These are phyloP conservation scores for Falco naumanni DNA, from an alignment of 2,797 vertebrate species.

Conservation along the genomic window DNA sequence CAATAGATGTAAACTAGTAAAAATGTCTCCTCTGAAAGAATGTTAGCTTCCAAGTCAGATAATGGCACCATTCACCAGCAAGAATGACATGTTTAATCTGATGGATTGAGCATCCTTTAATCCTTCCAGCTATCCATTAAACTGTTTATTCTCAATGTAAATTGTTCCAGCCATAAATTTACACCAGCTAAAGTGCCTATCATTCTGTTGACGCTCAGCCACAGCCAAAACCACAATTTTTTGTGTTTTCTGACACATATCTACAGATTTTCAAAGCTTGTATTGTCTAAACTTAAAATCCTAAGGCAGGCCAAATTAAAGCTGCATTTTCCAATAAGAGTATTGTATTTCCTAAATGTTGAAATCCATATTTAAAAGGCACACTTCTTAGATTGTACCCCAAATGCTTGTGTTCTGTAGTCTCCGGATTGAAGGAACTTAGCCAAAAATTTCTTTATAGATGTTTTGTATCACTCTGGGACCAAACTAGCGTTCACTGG, in stretches of 20 bases:
- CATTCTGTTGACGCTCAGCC: neutral
- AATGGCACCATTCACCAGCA: conserved; percentile 40
- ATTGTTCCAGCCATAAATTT: conserved; percentile 62
- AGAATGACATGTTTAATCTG: conserved; percentile 37
- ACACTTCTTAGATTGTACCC: neutral
- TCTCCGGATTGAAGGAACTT: neutral
- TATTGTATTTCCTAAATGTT: too few relatives aligned
- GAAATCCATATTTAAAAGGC: neutral
- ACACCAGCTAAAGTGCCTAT: conserved; percentile 22
- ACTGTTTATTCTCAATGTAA: conserved; percentile 61
- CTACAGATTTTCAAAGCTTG: neutral
- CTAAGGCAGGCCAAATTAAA: neutral
- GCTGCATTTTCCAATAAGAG: neutral
- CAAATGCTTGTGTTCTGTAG: neutral
- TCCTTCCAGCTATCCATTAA: conserved; percentile 59
- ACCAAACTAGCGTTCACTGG: neutral
- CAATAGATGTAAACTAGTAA: neutral
- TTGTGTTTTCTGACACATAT: conserved; percentile 22
- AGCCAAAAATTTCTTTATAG: neutral
- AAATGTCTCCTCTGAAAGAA: neutral
- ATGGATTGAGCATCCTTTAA: conserved; percentile 55
- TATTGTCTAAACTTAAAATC: conserved; percentile 5
- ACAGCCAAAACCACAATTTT: neutral
- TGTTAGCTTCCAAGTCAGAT: neutral
- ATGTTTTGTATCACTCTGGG: neutral